Percentiles rank a stretch among this genome's conserved stretches.
Evolutionary conservation across 2,888 invertebrate species (phyloP).

Genomic region (Trilocha varians): DNA sequence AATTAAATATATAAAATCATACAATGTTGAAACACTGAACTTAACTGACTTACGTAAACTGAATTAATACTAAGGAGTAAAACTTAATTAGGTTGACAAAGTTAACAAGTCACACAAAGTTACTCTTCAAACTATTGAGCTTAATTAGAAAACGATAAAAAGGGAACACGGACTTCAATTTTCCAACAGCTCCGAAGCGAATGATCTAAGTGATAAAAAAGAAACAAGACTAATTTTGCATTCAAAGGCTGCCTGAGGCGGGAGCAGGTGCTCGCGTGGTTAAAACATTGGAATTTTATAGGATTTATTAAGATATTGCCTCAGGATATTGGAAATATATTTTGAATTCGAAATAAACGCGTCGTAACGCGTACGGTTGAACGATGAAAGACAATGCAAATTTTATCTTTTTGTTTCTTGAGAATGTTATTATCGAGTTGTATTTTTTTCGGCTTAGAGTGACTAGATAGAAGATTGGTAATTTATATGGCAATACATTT

Average conservation of each 20-base stretch:
- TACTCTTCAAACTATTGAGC: background rate
- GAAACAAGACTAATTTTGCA: slow-evolving; percentile 69
- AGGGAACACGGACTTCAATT: slow-evolving; percentile 46
- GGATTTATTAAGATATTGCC: slow-evolving; percentile 68
- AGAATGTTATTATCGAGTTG: too few relatives aligned
- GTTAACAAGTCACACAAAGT: background rate
- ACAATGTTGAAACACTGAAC: too few relatives aligned
- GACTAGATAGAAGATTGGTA: too few relatives aligned
- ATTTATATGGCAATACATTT: too few relatives aligned
- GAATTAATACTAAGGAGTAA: background rate
- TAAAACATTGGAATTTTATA: slow-evolving; percentile 70
- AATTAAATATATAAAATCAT: too few relatives aligned
- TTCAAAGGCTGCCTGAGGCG: slow-evolving; percentile 59
- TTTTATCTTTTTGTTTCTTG: background rate
- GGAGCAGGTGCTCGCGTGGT: slow-evolving; percentile 62
- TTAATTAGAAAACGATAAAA: slow-evolving; percentile 21
- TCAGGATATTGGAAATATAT: slow-evolving; percentile 54
- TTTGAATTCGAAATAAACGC: slow-evolving; percentile 35
- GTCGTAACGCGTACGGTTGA: slow-evolving; percentile 16
- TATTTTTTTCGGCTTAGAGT: too few relatives aligned
- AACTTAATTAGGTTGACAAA: background rate
- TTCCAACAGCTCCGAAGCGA: slow-evolving; percentile 43
- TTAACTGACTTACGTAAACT: too few relatives aligned
- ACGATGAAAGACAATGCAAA: background rate
- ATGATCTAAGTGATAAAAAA: slow-evolving; percentile 67